phyloP scores from a whole-genome alignment of 2,888 invertebrate species.

The Euclidia mi region DNA sequence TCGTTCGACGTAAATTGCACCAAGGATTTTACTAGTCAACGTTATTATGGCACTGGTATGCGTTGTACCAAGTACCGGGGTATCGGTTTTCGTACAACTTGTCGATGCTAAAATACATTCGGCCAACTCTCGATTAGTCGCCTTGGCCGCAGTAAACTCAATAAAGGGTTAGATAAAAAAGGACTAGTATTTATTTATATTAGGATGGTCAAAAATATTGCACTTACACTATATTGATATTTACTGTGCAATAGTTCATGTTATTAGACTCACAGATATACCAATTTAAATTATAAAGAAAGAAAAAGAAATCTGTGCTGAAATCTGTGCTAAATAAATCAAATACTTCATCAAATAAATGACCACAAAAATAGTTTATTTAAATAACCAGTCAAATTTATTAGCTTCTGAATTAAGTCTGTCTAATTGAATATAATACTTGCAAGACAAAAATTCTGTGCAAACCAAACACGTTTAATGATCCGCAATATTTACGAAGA shows the following conservation, averaged over 20 bases:
- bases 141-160: neutral
- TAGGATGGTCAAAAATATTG: neutral
- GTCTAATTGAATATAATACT: constrained; percentile 33
- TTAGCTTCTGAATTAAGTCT: constrained; percentile 39
- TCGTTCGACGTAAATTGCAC: constrained; percentile 43
- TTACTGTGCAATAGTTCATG: too few relatives aligned
- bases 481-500: constrained; percentile 8
- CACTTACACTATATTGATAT: too few relatives aligned
- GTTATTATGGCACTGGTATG: constrained; percentile 68
- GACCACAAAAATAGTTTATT: constrained; percentile 33
- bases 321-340: constrained; percentile 22
- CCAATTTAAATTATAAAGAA: too few relatives aligned
- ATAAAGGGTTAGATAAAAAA: neutral
- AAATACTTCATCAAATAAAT: constrained; percentile 43
- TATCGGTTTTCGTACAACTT: constrained; percentile 59
- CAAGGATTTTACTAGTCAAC: constrained; percentile 67
- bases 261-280: too few relatives aligned
- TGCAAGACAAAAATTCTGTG: constrained; percentile 21
- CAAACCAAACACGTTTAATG: constrained; percentile 30
- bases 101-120: constrained; percentile 45
- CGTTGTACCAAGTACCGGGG: constrained; percentile 50
- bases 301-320: too few relatives aligned
- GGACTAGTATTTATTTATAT: neutral
- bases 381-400: constrained; percentile 32
- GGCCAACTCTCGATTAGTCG: constrained; percentile 24